phyloP scores from a whole-genome alignment of 2,888 invertebrate genomes.

The Herminia tarsipennalis region DNA sequence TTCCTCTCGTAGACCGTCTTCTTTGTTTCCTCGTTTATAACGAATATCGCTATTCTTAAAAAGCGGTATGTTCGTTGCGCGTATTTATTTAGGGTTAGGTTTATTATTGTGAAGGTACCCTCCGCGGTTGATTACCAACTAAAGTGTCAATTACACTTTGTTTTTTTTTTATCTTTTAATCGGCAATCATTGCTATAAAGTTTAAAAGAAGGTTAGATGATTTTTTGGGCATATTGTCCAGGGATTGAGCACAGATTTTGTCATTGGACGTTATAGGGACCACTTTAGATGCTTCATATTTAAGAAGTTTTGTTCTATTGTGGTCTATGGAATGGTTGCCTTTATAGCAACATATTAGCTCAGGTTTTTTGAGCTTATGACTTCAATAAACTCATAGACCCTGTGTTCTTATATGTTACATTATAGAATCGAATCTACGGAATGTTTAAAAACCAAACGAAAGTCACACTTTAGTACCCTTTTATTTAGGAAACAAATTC shows the following conservation, averaged over 20 bases:
- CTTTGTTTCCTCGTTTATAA: conserved; percentile 39
- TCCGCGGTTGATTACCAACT: conserved; percentile 42
- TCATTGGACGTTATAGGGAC: conserved; percentile 7
- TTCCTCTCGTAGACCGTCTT: conserved; percentile 25
- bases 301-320: conserved; percentile 5
- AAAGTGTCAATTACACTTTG: conserved; percentile 40
- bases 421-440: neutral
- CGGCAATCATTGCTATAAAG: conserved; percentile 17
- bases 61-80: conserved; percentile 32
- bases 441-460: neutral
- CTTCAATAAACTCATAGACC: conserved; percentile 3
- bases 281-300: conserved; percentile 11
- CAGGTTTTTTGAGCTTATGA: conserved; percentile 5
- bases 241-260: conserved; percentile 7
- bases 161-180: conserved; percentile 27
- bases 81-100: conserved; percentile 51
- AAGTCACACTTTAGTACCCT: conserved; percentile 1
- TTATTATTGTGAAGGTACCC: conserved; percentile 46
- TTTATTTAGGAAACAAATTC: conserved; percentile 13
- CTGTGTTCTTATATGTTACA: conserved; percentile 1
- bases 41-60: conserved; percentile 32
- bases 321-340: conserved; percentile 3
- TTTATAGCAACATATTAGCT: conserved; percentile 3
- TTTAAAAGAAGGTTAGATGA: conserved; percentile 8
- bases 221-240: conserved; percentile 14